These are phyloP conservation scores for Synaphobranchus kaupii DNA, from an alignment of 2,797 vertebrate genomes.

Conservation along the genomic window DNA sequence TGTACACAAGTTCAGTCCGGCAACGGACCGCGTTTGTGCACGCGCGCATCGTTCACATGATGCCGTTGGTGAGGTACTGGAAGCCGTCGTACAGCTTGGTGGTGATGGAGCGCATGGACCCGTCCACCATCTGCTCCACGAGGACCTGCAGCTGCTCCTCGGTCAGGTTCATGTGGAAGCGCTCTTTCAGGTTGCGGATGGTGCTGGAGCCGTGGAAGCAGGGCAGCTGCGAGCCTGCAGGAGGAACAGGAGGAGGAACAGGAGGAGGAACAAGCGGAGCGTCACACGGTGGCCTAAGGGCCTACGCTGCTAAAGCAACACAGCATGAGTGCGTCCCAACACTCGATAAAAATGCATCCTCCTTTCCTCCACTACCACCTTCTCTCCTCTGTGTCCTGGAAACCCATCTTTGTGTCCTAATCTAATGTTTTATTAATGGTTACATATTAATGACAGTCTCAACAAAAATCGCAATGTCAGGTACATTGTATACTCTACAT, in stretches of 20 bases:
- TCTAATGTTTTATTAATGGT: too few species aligned
- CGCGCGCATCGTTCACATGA: slow-evolving; percentile 80
- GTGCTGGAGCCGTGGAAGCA: slow-evolving; percentile 95
- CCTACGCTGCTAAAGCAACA: neutral
- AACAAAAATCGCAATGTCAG: too few species aligned
- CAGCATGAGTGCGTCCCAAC: neutral
- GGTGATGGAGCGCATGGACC: slow-evolving; percentile 92
- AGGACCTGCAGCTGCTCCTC: slow-evolving; percentile 95
- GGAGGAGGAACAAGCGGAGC: too few species aligned
- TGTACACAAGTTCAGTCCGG: neutral
- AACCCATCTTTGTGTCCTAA: too few species aligned
- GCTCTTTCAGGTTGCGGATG: slow-evolving; percentile 89
- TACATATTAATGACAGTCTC: too few species aligned
- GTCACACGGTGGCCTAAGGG: neutral
- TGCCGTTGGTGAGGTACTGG: slow-evolving; percentile 98
- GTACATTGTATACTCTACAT: too few species aligned
- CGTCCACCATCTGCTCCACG: slow-evolving; percentile 91
- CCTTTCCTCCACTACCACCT: too few species aligned
- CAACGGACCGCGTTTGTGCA: neutral
- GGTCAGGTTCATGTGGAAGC: slow-evolving; percentile 96
- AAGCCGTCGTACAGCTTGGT: slow-evolving; percentile 96
- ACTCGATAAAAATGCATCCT: too few species aligned
- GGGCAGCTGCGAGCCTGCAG: slow-evolving; percentile 87
- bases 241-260: accelerated
- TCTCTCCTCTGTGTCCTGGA: too few species aligned